Evolutionary conservation across 2,888 invertebrate genomes (phyloP), one percentile per base, ranked within the genome.

Genomic region (Idaea straminata): DNA sequence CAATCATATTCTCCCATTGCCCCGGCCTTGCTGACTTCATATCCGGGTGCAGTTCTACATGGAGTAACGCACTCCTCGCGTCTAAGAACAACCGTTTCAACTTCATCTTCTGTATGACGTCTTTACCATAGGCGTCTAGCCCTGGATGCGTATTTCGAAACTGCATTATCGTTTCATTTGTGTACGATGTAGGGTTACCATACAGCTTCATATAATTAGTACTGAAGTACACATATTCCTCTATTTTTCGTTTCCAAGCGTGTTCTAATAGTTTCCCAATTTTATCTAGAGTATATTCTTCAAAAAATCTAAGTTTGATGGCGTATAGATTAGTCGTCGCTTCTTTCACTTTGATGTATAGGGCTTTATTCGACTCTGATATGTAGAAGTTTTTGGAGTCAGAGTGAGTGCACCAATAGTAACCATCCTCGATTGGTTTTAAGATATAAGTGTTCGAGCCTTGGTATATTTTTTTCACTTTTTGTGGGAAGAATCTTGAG

Each of bases 341-440:
- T n/a, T 83, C 78, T 62, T 85, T 83, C 38, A 83, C 85, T 66
- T 84, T 78, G 0, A 89, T 77, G 68, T 83, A 87, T 4, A 92
- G 82, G 0, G 79, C 75, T 70, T 79, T 86, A 61, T 90, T 88
- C 0, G 92, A 89, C 69, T 85, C 81, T 0, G 85, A 73, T 3
- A 79, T 76, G 4, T 75, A 71, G 65, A 78, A 89, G 13, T 80
- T 79, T 34, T 72, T 82, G 0, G 87, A 79, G 68, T 92, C 85
- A 0, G 66, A 76, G 59, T 86, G 81, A 10, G 84, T 75, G 70
- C 93, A 93, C 93, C 92, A 93, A 67, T 93, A 93, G 72, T 89
- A 88, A 6, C 93, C 93, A 62, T 92, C 84, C 1, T 72, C 72
- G 15, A 77, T 76, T 0, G 87, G 83, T 62, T 78, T 83, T 0